Conservation (phyloP, 2,113 vertebrate genomes). For the Scolopax mira region DNA sequence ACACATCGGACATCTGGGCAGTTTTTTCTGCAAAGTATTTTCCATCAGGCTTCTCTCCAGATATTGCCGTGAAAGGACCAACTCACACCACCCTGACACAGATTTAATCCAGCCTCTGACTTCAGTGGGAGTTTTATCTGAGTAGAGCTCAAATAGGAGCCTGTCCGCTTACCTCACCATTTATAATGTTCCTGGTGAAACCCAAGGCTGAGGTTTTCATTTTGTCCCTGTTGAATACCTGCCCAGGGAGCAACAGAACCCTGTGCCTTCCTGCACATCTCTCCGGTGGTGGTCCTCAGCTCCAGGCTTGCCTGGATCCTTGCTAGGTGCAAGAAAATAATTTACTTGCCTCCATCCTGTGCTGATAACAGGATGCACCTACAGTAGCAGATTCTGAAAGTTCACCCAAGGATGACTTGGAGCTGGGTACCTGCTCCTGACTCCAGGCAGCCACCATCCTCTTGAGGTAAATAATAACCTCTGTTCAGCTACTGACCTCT, state of each 20-base stretch:
- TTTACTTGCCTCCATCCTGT: background rate
- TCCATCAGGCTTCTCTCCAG: constrained; percentile 38
- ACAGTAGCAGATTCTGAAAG: background rate
- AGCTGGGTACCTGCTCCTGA: background rate
- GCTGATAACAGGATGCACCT: background rate
- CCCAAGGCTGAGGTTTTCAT: background rate
- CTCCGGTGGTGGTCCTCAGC: background rate
- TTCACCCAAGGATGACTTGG: background rate
- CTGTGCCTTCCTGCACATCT: background rate
- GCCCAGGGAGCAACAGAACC: background rate
- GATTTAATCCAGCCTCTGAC: background rate
- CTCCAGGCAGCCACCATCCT: background rate
- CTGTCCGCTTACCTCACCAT: background rate
- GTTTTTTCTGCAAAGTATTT: constrained; percentile 43
- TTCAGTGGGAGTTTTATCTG: constrained; percentile 24
- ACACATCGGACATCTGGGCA: constrained; percentile 15
- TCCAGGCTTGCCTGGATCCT: background rate
- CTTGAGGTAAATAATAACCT: background rate
- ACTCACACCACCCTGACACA: background rate
- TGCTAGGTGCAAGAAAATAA: background rate
- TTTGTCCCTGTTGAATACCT: background rate
- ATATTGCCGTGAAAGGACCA: constrained; percentile 9
- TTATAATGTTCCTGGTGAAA: background rate
- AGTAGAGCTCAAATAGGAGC: background rate
- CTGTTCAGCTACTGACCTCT: background rate